Base-by-base conservation (phyloP, 2,113 vertebrate genomes). In the Thinocorus orbignyianus region DNA sequence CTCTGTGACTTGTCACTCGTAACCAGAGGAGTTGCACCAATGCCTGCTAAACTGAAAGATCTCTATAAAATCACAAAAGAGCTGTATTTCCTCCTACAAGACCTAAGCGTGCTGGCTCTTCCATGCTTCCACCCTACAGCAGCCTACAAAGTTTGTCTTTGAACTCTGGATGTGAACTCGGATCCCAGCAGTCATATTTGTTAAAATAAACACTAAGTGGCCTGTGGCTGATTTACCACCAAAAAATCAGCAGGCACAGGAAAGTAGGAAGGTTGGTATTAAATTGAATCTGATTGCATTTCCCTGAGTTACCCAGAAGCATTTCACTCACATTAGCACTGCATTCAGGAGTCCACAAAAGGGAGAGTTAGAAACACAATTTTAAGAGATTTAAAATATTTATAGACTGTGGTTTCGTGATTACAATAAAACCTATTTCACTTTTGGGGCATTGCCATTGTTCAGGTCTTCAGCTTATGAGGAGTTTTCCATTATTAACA, bases 341-440 rank as follows among this genome's bases (percentile, higher is more conserved):
- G 42, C 57, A 65, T 92, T 88, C 90, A 91, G 76, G 54, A 97
- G 78, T 76, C 55, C 14, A 57, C 48, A 19, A 69, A 81, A 83
- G 25, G 52, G 57, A 74, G 73, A 92, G 90, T 79, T 90, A 90
- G 89, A 95, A 95, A 93, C 86, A 91, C 37, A 88, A 74, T 95
- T 97, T 97, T 80, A 95, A 92, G 95, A 86, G 48, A 88, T 88
- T 96, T 97, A 90, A 98, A 97, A 97, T 92, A 97, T 98, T 98
- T 97, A 97, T 93, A 84, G 85, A 69, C 82, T 79, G 52, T 0
- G 6, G 74, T 91, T 97, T 97, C 94, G 71, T 30, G 10, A 84
- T 94, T 91, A 93, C 80, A 97, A 83, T 93, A 96, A 97, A 97
- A 95, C 44, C 84, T 94, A 93, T 64, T 95, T 88, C 83, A 82